Conservation (phyloP, 2,888 invertebrate genomes). For the Parascotia fuliginaria region DNA sequence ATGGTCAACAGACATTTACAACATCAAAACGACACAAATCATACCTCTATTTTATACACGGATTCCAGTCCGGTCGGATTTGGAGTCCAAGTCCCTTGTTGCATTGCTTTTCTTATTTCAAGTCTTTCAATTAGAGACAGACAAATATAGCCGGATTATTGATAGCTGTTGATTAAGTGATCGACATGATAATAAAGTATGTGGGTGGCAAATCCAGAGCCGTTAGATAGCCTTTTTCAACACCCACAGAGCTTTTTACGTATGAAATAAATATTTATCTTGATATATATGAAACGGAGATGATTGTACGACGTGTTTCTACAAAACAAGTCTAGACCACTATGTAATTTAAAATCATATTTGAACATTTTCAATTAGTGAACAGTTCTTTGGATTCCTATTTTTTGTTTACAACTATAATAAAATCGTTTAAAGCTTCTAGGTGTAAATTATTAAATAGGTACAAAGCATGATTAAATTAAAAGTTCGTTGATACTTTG, state of each 20-base stretch:
- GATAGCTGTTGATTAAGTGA: neutral
- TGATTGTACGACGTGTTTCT: neutral
- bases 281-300: slow-evolving; percentile 6
- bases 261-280: slow-evolving; percentile 12
- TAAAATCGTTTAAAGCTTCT: too few species aligned
- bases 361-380: slow-evolving; percentile 3
- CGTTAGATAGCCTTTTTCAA: slow-evolving; percentile 10
- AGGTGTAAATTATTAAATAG: too few species aligned
- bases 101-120: too few species aligned
- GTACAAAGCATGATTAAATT: too few species aligned
- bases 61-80: too few species aligned
- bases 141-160: neutral
- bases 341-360: neutral
- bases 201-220: slow-evolving; percentile 5
- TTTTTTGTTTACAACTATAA: slow-evolving; percentile 1
- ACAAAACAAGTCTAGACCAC: neutral
- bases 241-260: slow-evolving; percentile 9
- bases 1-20: too few species aligned
- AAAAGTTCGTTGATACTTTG: too few species aligned
- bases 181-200: neutral
- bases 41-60: too few species aligned
- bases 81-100: too few species aligned
- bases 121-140: too few species aligned
- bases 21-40: too few species aligned
- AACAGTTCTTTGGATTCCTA: slow-evolving; percentile 14